Percentiles rank a stretch among this genome's conserved stretches.
phyloP scores from a whole-genome alignment of 1,140 invertebrate species.

The Heliconius melpomene region DNA sequence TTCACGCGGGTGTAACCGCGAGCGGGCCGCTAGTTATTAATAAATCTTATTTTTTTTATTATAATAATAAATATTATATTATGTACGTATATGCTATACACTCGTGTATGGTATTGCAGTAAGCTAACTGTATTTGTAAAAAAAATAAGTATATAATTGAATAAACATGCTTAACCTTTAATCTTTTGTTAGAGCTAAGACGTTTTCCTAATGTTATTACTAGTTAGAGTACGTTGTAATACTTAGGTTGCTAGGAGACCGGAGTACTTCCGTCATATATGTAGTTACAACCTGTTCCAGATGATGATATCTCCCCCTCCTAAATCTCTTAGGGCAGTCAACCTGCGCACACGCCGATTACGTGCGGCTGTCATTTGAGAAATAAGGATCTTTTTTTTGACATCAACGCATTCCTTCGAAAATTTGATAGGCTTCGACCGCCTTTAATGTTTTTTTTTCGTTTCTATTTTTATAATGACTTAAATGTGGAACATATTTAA shows the following conservation, averaged over 20 bases:
- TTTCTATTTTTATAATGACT: neutral
- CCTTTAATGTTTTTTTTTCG: neutral
- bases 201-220: slow-evolving; percentile 30
- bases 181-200: slow-evolving; percentile 13
- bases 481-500: neutral
- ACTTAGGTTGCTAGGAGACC: slow-evolving; percentile 7
- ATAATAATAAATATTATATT: too few relatives aligned
- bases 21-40: too few relatives aligned
- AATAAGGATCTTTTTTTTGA: slow-evolving; percentile 14
- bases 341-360: slow-evolving; percentile 25
- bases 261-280: neutral
- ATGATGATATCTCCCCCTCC: slow-evolving; percentile 16
- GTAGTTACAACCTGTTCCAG: slow-evolving; percentile 20
- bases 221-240: neutral
- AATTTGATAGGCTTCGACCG: neutral
- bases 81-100: neutral
- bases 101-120: neutral
- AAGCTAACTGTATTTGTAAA: neutral
- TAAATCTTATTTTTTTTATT: too few relatives aligned
- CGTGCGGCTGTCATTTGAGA: slow-evolving; percentile 17
- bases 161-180: slow-evolving; percentile 34
- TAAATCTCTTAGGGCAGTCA: slow-evolving; percentile 19
- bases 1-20: too few relatives aligned
- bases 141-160: slow-evolving; percentile 15
- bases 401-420: neutral